These are phyloP conservation scores for Amazona guildingii DNA, from an alignment of 2,113 vertebrate genomes.

Conservation along the genomic window DNA sequence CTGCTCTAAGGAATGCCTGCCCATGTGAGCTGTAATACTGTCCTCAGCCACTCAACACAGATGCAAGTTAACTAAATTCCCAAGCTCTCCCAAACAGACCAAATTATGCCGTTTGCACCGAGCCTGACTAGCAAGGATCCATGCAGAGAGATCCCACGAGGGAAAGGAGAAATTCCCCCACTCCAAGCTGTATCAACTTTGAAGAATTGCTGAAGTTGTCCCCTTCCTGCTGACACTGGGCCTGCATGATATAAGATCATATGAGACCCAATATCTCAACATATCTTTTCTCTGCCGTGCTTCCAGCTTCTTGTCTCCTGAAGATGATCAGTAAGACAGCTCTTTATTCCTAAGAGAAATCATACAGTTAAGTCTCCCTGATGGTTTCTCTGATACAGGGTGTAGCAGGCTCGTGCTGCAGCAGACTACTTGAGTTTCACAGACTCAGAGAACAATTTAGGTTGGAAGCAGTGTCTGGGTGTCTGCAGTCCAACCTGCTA, in stretches of 20 bases:
- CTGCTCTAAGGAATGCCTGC: neutral
- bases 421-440: neutral
- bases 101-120: neutral
- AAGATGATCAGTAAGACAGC: neutral
- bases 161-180: neutral
- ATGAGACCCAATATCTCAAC: neutral
- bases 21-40: neutral
- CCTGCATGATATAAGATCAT: neutral
- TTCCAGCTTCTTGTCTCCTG: neutral
- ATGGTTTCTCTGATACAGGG: neutral
- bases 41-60: neutral
- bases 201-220: neutral
- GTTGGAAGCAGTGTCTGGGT: neutral
- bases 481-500: neutral
- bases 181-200: neutral
- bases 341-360: neutral
- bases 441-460: neutral
- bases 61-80: neutral
- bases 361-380: neutral
- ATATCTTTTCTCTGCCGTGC: neutral
- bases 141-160: neutral
- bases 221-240: neutral
- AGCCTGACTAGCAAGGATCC: neutral
- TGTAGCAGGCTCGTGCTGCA: neutral
- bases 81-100: neutral